These are phyloP conservation scores for Neodiprion virginianus DNA, from an alignment of 1,140 invertebrate genomes.

Conservation along the genomic window DNA sequence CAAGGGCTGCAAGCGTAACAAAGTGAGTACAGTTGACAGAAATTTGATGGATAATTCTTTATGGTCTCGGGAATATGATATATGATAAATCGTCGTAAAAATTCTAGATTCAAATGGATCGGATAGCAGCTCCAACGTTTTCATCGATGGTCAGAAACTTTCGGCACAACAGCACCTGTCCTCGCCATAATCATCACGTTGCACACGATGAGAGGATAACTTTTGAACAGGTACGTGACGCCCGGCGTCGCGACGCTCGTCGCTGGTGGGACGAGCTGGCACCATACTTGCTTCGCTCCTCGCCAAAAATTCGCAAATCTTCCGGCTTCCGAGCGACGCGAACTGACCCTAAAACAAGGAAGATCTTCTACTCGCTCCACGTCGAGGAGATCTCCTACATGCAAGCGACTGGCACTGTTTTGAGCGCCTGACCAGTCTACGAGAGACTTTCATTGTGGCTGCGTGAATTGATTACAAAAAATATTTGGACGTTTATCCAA, in stretches of 20 bases:
- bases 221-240: slow-evolving; percentile 34
- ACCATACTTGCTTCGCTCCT: slow-evolving; percentile 34
- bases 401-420: background rate
- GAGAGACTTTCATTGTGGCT: no score
- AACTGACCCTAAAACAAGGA: slow-evolving; percentile 41
- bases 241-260: slow-evolving; percentile 37
- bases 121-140: slow-evolving; percentile 62
- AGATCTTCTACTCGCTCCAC: slow-evolving; percentile 40
- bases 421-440: background rate
- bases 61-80: slow-evolving; percentile 29
- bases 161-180: slow-evolving; percentile 35
- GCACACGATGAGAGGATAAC: slow-evolving; percentile 27
- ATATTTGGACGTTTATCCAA: no score
- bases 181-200: slow-evolving; percentile 39
- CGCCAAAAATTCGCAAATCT: slow-evolving; percentile 16
- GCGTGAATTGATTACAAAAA: no score
- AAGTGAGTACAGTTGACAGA: slow-evolving; percentile 32
- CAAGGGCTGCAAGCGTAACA: slow-evolving; percentile 43
- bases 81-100: slow-evolving; percentile 27
- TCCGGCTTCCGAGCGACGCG: slow-evolving; percentile 39
- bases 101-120: slow-evolving; percentile 52
- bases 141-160: slow-evolving; percentile 47
- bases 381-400: slow-evolving; percentile 26
- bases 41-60: background rate
- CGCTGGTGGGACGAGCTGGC: slow-evolving; percentile 49